Evolutionary conservation across 2,797 vertebrate species (phyloP).

Genomic region (Oophaga sylvatica): DNA sequence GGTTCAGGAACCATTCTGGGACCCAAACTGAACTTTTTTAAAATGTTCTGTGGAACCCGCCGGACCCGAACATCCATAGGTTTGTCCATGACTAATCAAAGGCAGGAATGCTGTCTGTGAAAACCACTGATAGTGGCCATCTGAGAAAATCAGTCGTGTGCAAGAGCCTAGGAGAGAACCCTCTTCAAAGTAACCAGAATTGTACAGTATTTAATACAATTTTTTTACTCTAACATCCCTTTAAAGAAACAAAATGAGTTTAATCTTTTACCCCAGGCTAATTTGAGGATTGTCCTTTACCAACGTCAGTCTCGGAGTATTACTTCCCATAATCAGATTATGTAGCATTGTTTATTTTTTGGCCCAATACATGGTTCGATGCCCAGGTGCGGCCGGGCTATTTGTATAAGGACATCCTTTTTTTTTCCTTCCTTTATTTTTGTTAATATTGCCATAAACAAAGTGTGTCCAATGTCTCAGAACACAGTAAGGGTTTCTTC

Average conservation of each 20-base stretch:
- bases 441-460: background rate
- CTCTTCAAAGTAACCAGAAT: too few relatives aligned
- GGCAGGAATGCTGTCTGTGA: too few relatives aligned
- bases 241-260: background rate
- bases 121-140: too few relatives aligned
- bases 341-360: background rate
- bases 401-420: background rate
- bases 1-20: too few relatives aligned
- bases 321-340: background rate
- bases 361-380: background rate
- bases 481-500: background rate
- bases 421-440: background rate
- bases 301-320: background rate
- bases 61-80: too few relatives aligned
- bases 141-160: too few relatives aligned
- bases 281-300: background rate
- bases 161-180: too few relatives aligned
- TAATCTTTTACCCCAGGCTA: background rate
- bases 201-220: too few relatives aligned
- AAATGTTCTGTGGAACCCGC: too few relatives aligned
- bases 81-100: too few relatives aligned
- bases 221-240: background rate
- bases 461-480: background rate
- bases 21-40: too few relatives aligned
- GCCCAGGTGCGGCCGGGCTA: background rate